These are phyloP conservation scores for Eupeodes luniger DNA, from an alignment of 2,888 invertebrate species.

Conservation along the genomic window DNA sequence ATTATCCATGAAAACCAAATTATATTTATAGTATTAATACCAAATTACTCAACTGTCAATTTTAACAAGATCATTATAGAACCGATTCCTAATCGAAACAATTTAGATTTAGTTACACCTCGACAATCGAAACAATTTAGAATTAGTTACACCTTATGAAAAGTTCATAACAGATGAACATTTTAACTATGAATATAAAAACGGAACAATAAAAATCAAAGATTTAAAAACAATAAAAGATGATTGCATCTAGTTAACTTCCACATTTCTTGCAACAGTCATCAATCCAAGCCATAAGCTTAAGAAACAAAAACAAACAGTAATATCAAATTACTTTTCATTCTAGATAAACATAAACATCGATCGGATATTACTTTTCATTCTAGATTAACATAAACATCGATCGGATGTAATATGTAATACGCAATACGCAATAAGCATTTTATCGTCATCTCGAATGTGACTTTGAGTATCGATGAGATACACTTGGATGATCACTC, in stretches of 20 bases:
- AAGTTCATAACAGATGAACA: too few species aligned
- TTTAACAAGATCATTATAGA: neutral
- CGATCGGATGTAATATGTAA: neutral
- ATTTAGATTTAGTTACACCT: neutral
- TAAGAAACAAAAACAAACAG: neutral
- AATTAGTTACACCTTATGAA: too few species aligned
- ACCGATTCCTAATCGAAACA: neutral
- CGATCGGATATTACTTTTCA: neutral
- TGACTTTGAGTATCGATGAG: neutral
- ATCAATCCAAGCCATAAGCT: neutral
- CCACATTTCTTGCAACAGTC: too few species aligned
- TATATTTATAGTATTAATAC: neutral
- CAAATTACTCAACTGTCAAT: neutral
- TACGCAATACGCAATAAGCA: neutral
- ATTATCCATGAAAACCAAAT: constrained; percentile 14
- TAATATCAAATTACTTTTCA: neutral
- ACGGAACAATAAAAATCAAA: neutral
- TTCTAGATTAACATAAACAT: neutral
- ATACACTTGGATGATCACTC: neutral
- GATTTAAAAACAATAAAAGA: neutral
- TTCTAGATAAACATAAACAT: too few species aligned
- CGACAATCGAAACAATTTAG: too few species aligned
- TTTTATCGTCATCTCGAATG: neutral
- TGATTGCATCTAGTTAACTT: too few species aligned
- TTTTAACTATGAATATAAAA: neutral